Evolutionary conservation across 1,140 invertebrate genomes (phyloP).

Genomic region (Cydia fagiglandana): DNA sequence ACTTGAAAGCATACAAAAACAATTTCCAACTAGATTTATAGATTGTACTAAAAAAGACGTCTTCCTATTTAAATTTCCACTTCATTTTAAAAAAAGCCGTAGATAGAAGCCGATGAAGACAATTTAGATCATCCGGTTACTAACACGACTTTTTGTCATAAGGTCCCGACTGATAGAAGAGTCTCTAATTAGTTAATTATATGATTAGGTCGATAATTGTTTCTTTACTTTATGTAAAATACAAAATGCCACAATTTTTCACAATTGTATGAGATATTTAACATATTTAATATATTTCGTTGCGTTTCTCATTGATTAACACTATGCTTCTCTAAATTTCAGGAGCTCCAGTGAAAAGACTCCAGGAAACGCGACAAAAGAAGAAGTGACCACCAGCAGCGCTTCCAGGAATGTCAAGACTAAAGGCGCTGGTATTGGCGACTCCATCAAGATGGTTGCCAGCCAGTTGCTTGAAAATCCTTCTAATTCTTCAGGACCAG

Average conservation of each 20-base stretch:
- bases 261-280: background rate
- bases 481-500: constrained; percentile 55
- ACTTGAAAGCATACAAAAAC: too few species aligned
- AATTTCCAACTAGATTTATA: too few species aligned
- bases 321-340: constrained; percentile 37
- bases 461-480: constrained; percentile 77
- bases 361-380: constrained; percentile 30
- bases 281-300: constrained; percentile 31
- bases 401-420: constrained; percentile 60
- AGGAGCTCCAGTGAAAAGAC: constrained; percentile 34
- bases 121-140: too few species aligned
- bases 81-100: too few species aligned
- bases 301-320: background rate
- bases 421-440: constrained; percentile 68
- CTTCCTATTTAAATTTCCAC: too few species aligned
- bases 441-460: constrained; percentile 80
- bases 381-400: constrained; percentile 26
- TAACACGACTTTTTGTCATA: too few species aligned
- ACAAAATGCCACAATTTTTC: too few species aligned
- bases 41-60: too few species aligned
- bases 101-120: too few species aligned
- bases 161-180: too few species aligned
- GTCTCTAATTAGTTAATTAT: too few species aligned
- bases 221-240: too few species aligned
- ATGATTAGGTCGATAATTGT: background rate